These are phyloP conservation scores for Synaphobranchus kaupii DNA, from an alignment of 2,797 vertebrate genomes.

Conservation along the genomic window DNA sequence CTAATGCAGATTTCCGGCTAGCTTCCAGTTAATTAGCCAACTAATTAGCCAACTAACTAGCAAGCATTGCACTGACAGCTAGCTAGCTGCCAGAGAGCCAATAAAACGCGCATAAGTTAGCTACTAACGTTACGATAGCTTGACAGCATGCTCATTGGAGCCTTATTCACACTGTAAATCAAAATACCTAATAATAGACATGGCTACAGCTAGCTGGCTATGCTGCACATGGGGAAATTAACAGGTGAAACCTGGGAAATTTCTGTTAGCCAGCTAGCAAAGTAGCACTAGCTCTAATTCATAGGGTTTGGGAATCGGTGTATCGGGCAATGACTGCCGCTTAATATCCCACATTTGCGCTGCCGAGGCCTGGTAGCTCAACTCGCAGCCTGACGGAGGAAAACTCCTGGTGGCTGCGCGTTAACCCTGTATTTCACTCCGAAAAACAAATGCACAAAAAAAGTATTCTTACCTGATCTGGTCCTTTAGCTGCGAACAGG, in stretches of 20 bases:
- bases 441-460: conserved; percentile 29
- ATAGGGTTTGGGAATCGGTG: not conserved
- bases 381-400: conserved; percentile 35
- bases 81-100: conserved; percentile 14
- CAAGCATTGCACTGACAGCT: not conserved
- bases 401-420: conserved; percentile 46
- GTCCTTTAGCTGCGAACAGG: conserved; percentile 63
- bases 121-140: not conserved
- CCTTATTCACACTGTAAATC: not conserved
- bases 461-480: conserved; percentile 64
- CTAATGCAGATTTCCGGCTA: not conserved
- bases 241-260: not conserved
- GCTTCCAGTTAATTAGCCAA: conserved; percentile 33
- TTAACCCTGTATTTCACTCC: conserved; percentile 59
- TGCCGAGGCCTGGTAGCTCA: conserved; percentile 64
- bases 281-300: not conserved
- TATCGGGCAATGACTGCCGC: not conserved
- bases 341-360: conserved; percentile 53
- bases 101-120: not conserved
- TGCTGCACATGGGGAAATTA: not conserved
- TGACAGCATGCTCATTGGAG: not conserved
- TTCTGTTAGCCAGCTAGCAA: not conserved
- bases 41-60: not conserved
- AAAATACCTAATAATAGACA: not conserved
- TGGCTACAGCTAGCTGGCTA: not conserved